phyloP scores from a whole-genome alignment of 2,113 vertebrate genomes.

The Oxyruncus cristatus region DNA sequence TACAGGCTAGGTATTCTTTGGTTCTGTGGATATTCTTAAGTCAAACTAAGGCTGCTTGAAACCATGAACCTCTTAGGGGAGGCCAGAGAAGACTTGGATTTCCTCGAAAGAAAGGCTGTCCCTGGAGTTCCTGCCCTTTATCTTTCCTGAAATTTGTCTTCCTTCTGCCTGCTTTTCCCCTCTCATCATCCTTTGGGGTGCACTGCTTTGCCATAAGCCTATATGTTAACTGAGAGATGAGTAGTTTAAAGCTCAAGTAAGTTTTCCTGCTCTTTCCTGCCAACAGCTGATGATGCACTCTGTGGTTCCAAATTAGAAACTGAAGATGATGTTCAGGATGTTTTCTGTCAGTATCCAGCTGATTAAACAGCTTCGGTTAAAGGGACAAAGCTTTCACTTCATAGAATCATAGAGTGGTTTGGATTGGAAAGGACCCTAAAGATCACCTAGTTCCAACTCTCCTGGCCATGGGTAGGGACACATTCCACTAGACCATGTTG shows the following conservation, averaged over 20 bases:
- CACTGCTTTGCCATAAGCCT: background rate
- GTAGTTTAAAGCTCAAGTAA: background rate
- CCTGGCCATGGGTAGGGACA: background rate
- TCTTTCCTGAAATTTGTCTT: background rate
- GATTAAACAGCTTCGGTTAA: conserved; percentile 22
- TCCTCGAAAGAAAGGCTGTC: background rate
- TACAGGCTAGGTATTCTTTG: background rate
- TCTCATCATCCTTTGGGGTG: background rate
- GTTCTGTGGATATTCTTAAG: background rate
- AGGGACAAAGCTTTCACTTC: background rate
- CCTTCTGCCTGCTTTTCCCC: background rate
- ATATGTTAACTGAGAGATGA: background rate
- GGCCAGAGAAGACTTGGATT: background rate
- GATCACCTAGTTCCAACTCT: background rate
- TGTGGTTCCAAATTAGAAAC: conserved; percentile 18
- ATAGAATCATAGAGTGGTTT: background rate
- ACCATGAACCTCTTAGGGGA: background rate
- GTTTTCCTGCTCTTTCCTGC: conserved; percentile 5
- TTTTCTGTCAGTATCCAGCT: background rate
- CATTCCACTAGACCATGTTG: background rate
- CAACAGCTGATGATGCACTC: conserved; percentile 20
- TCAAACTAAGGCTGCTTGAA: background rate
- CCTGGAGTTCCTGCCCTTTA: background rate
- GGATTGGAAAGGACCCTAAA: background rate
- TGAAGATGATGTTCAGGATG: background rate